phyloP scores from a whole-genome alignment of 2,113 vertebrate species.

The Percina caprodes region DNA sequence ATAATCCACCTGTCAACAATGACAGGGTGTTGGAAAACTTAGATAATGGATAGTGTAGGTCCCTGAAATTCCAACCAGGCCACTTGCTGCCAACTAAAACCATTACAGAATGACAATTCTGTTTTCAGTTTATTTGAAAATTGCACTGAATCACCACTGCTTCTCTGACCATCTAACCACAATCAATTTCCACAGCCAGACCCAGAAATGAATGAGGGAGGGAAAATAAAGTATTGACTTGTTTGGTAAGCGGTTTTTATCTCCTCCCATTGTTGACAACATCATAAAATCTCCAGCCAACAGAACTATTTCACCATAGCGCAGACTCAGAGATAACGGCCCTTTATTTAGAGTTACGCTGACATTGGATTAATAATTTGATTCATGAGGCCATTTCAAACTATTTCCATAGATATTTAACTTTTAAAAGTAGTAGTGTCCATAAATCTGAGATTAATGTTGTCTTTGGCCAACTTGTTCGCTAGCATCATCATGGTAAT shows the following conservation, averaged over 20 bases:
- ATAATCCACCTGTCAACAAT: constrained; percentile 84
- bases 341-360: constrained; percentile 73
- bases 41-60: constrained; percentile 77
- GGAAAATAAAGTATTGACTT: constrained; percentile 73
- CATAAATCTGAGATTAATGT: constrained; percentile 77
- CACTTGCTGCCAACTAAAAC: constrained; percentile 78
- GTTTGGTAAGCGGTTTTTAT: constrained; percentile 60
- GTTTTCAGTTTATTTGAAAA: constrained; percentile 77
- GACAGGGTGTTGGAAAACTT: constrained; percentile 81
- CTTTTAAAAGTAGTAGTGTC: constrained; percentile 74
- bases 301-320: constrained; percentile 56
- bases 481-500: constrained; percentile 73
- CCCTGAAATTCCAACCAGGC: constrained; percentile 74
- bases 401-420: constrained; percentile 83
- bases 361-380: constrained; percentile 80
- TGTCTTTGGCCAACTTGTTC: constrained; percentile 67
- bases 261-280: constrained; percentile 59
- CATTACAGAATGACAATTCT: constrained; percentile 77
- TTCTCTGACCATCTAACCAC: constrained; percentile 67
- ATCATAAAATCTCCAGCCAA: constrained; percentile 55
- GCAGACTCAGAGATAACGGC: constrained; percentile 46
- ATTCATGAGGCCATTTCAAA: constrained; percentile 78
- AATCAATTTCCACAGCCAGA: constrained; percentile 72
- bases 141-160: constrained; percentile 68
- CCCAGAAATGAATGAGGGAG: constrained; percentile 59